Evolutionary conservation across 2,797 vertebrate genomes (phyloP).

Genomic region (Gambusia yucatana): DNA sequence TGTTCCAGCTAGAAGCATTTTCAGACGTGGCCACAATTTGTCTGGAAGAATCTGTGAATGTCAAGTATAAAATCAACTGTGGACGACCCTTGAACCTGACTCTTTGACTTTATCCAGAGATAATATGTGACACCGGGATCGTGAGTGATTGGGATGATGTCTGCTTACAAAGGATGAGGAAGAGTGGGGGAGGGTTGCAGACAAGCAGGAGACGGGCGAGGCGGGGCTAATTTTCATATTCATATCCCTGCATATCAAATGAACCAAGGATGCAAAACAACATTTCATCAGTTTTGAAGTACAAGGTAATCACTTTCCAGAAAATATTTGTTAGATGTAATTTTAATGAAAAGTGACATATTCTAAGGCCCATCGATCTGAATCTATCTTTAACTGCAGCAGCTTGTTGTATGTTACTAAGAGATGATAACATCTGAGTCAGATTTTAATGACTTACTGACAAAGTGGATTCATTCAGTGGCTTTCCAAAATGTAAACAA

Average conservation of each 20-base stretch:
- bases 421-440: background rate
- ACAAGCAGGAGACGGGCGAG: background rate
- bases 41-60: background rate
- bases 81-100: background rate
- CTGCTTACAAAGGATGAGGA: background rate
- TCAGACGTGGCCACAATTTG: background rate
- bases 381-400: background rate
- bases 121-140: background rate
- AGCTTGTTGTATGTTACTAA: background rate
- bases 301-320: background rate
- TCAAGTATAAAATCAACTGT: background rate
- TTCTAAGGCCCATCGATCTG: background rate
- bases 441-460: background rate
- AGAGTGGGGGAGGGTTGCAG: background rate
- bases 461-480: background rate
- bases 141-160: background rate
- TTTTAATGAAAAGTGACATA: background rate
- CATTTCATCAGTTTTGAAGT: background rate
- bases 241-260: background rate
- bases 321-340: background rate
- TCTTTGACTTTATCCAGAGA: background rate
- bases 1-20: background rate
- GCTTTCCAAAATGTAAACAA: background rate
- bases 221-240: background rate
- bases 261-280: slow-evolving; percentile 1